These are phyloP conservation scores for Drosophila engyochracea DNA, from an alignment of 2,888 invertebrate genomes.

Conservation along the genomic window DNA sequence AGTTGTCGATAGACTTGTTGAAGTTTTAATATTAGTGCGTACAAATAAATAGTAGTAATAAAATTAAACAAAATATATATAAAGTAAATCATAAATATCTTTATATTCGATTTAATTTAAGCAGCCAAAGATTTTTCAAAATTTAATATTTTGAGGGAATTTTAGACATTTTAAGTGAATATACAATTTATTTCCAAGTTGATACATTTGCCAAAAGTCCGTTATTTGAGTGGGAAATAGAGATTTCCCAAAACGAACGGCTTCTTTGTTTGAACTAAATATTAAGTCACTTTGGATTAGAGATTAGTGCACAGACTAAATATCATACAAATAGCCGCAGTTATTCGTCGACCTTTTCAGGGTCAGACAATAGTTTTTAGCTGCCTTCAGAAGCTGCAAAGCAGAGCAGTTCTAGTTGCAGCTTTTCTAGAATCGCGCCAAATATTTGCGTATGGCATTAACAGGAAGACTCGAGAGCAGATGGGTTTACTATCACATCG, in stretches of 20 bases:
- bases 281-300: neutral
- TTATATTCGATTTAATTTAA: neutral
- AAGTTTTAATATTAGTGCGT: neutral
- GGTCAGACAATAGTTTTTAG: conserved; percentile 6
- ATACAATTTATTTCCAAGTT: no score
- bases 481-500: conserved; percentile 26
- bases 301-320: neutral
- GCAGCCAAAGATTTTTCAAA: neutral
- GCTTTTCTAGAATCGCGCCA: conserved; percentile 18
- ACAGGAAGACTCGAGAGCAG: conserved; percentile 23
- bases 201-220: neutral
- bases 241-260: neutral
- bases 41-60: neutral
- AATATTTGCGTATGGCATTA: conserved; percentile 67
- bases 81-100: neutral
- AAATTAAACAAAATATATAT: neutral
- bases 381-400: neutral
- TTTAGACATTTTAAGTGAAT: no score
- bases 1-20: neutral
- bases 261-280: neutral
- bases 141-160: fast-evolving
- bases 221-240: neutral
- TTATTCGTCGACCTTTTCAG: conserved; percentile 18
- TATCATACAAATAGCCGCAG: no score
- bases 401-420: neutral